A percentile compares a stretch with the other conserved stretches of the same genome.
phyloP scores from a whole-genome alignment of 2,888 invertebrate genomes.

The Onchidella celtica region DNA sequence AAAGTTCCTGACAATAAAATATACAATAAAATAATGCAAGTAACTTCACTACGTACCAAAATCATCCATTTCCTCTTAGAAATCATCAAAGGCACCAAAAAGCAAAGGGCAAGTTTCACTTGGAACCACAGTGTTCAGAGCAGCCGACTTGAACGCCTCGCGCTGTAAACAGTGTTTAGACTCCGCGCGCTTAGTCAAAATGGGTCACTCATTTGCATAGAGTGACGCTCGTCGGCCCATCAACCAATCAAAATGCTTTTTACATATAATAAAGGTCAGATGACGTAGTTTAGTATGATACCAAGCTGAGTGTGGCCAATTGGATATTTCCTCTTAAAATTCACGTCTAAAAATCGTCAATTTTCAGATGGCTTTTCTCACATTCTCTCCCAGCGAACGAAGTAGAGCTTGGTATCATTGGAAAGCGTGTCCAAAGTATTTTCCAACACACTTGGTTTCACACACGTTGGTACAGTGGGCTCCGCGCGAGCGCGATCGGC shows the following conservation, averaged over 20 bases:
- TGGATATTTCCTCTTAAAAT: background rate
- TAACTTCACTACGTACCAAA: background rate
- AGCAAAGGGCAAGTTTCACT: background rate
- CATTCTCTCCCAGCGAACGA: background rate
- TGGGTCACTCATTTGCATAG: background rate
- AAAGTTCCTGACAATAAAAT: background rate
- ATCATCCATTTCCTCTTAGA: background rate
- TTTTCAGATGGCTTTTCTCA: background rate
- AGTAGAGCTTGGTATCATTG: background rate
- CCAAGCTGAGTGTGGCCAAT: background rate
- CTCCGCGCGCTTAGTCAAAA: background rate
- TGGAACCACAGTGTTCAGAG: background rate
- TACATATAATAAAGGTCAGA: background rate
- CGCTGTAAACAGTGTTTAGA: background rate
- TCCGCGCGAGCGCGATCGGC: background rate
- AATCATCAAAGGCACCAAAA: background rate
- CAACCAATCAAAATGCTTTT: background rate
- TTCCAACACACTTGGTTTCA: background rate
- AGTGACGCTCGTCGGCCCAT: background rate
- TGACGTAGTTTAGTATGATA: background rate
- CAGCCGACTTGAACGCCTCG: background rate
- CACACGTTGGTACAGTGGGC: background rate
- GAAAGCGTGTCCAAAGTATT: background rate
- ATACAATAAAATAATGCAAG: background rate
- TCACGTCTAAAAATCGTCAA: background rate